phyloP scores from a whole-genome alignment of 2,888 invertebrate species.

The Cerastis leucographa region DNA sequence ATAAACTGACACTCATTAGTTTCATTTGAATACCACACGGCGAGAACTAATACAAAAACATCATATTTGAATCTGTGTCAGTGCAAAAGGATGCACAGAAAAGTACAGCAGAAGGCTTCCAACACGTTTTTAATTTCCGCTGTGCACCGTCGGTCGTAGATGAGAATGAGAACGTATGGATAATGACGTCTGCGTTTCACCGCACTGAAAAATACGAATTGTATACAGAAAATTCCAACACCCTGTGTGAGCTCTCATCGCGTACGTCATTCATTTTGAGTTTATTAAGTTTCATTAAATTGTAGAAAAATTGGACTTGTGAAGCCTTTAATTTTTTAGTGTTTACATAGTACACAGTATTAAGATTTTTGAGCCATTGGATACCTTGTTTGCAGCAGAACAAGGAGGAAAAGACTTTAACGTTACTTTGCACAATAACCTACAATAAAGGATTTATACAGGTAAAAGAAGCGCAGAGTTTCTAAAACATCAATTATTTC shows the following conservation, averaged over 20 bases:
- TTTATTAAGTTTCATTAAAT: too few relatives aligned
- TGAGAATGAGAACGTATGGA: neutral
- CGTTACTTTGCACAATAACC: neutral
- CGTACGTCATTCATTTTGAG: too few relatives aligned
- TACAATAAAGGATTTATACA: neutral
- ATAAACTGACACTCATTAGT: neutral
- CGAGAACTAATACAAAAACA: neutral
- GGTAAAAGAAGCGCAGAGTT: neutral
- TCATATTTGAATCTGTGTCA: neutral
- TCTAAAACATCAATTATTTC: neutral
- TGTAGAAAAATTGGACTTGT: neutral
- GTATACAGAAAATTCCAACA: too few relatives aligned
- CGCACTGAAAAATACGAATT: neutral
- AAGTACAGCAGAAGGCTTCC: neutral
- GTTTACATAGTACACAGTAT: too few relatives aligned
- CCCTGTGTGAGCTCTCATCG: too few relatives aligned
- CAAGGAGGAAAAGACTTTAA: too few relatives aligned
- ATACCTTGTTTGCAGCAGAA: neutral
- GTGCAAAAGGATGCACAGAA: neutral
- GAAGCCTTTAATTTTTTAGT: too few relatives aligned
- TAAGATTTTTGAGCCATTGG: neutral
- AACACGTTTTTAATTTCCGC: constrained; percentile 16
- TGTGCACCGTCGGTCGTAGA: neutral
- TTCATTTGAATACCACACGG: neutral
- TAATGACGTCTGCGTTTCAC: neutral